phyloP scores from a whole-genome alignment of 2,888 invertebrate species.

The Diarsia rubi region DNA sequence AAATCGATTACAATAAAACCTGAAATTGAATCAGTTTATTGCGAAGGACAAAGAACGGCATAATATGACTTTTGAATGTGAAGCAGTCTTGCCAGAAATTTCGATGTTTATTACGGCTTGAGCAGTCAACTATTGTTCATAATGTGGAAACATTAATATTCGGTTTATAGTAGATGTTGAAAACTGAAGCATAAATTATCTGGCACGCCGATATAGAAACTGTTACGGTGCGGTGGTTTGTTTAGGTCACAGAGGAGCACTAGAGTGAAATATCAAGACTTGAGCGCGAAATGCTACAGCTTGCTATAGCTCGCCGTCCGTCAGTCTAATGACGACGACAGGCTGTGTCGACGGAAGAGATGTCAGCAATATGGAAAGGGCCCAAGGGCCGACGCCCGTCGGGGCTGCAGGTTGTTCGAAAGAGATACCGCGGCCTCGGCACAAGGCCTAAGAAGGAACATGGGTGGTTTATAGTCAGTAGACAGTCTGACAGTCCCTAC shows the following conservation, averaged over 20 bases:
- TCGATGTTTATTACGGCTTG: constrained; percentile 38
- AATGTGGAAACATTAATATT: constrained; percentile 31
- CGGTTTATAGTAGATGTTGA: constrained; percentile 5
- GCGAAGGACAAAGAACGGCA: constrained; percentile 49
- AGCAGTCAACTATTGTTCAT: constrained; percentile 31
- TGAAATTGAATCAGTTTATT: constrained; percentile 38
- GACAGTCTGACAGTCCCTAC: too few relatives aligned
- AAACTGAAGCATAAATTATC: constrained; percentile 21
- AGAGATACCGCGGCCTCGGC: too few relatives aligned
- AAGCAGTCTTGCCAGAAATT: constrained; percentile 42
- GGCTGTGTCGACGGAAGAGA: too few relatives aligned
- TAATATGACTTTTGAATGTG: constrained; percentile 39
- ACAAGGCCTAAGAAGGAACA: too few relatives aligned
- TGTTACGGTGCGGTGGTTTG: neutral
- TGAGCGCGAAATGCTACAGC: neutral
- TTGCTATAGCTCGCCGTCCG: too few relatives aligned
- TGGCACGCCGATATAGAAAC: constrained; percentile 3
- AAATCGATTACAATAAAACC: constrained; percentile 45
- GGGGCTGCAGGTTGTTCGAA: too few relatives aligned
- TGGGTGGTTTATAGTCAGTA: too few relatives aligned
- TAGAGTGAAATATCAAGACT: neutral
- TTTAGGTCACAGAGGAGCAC: neutral
- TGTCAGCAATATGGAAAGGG: too few relatives aligned
- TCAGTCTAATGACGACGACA: too few relatives aligned
- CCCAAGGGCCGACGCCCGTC: too few relatives aligned